Percentiles rank a stretch among this genome's conserved stretches.
Conservation (phyloP, 2,888 invertebrate species). For the Hirtodrosophila cameraria region DNA sequence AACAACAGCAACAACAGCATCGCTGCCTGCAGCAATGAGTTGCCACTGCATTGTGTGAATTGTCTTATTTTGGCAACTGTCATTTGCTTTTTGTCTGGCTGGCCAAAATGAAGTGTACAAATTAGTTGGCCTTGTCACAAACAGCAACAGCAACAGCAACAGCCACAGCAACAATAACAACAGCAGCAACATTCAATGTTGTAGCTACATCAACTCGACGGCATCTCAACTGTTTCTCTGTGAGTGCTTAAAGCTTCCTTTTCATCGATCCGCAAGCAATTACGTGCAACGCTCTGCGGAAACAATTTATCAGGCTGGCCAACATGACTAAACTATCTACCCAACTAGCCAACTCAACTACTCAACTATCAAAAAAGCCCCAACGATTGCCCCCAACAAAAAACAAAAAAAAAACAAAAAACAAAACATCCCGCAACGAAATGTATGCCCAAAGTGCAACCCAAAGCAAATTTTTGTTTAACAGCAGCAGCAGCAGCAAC, state of each 20-base stretch:
- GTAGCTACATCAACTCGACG: constrained; percentile 11
- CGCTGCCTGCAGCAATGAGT: constrained; percentile 29
- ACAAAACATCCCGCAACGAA: constrained; percentile 22
- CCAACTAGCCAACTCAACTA: constrained; percentile 9
- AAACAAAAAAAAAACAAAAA: too few relatives aligned
- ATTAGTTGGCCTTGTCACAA: constrained; percentile 75
- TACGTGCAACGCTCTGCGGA: constrained; percentile 73
- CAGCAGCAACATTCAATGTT: constrained; percentile 24
- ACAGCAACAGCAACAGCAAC: constrained; percentile 37
- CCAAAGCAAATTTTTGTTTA: constrained; percentile 67
- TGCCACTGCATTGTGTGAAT: constrained; percentile 57
- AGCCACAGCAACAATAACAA: constrained; percentile 22
- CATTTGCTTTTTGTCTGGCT: constrained; percentile 62
- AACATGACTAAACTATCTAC: constrained; percentile 61
- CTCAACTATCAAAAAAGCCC: constrained; percentile 3
- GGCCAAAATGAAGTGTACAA: constrained; percentile 71
- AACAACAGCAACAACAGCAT: neutral
- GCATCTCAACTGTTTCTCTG: constrained; percentile 31
- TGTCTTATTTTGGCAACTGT: constrained; percentile 79
- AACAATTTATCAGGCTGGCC: constrained; percentile 76
- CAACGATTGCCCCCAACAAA: constrained; percentile 1
- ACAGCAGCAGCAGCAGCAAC: constrained; percentile 59
- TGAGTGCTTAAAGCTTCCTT: constrained; percentile 68
- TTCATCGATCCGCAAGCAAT: constrained; percentile 75
- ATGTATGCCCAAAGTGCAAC: constrained; percentile 75